phyloP scores from a whole-genome alignment of 2,113 vertebrate species.

The Mobula hypostoma region DNA sequence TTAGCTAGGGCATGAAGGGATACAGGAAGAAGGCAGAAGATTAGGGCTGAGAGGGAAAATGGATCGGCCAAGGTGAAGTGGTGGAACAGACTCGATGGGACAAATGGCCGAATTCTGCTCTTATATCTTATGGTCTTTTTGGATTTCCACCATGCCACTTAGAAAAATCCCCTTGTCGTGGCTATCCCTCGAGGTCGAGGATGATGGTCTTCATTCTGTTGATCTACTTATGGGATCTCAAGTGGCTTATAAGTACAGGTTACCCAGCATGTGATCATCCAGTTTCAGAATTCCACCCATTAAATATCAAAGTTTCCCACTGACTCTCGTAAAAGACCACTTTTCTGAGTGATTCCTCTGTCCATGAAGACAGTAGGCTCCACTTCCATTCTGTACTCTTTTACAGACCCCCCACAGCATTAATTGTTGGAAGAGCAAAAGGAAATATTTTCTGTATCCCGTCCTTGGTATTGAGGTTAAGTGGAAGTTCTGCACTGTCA shows the following conservation, averaged over 20 bases:
- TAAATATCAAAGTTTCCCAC: not conserved
- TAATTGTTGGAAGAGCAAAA: not conserved
- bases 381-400: constrained; percentile 65
- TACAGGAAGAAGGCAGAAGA: too few species aligned
- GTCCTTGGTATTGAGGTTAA: constrained; percentile 54
- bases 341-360: not conserved
- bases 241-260: not conserved
- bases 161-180: not conserved
- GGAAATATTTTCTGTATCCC: constrained; percentile 41
- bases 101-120: too few species aligned
- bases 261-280: not conserved
- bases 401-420: constrained; percentile 69
- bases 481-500: constrained; percentile 49
- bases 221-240: too few species aligned
- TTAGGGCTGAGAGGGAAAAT: too few species aligned
- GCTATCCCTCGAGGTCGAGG: too few species aligned
- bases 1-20: too few species aligned
- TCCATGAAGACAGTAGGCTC: not conserved
- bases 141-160: too few species aligned
- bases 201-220: too few species aligned
- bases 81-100: too few species aligned
- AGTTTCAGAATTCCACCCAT: not conserved
- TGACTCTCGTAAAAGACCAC: not conserved
- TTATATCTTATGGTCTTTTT: too few species aligned
- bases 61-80: too few species aligned